phyloP scores from a whole-genome alignment of 1,140 invertebrate genomes.

The Scylla paramamosain region DNA sequence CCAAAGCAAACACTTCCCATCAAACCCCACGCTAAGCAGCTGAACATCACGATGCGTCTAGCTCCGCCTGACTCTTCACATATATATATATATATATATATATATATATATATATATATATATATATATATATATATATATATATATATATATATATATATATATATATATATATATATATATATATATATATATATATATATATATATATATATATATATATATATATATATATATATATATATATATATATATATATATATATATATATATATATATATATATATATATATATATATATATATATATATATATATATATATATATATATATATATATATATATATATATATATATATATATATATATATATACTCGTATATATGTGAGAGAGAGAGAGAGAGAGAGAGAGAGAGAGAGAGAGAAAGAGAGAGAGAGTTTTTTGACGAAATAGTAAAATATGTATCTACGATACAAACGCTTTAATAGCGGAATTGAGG shows the following conservation, averaged over 20 bases:
- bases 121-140: conserved; percentile 26
- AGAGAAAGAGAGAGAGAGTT: too few relatives aligned
- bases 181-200: conserved; percentile 26
- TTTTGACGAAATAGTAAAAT: too few relatives aligned
- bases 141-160: conserved; percentile 26
- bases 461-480: too few relatives aligned
- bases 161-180: conserved; percentile 26
- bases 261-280: conserved; percentile 26
- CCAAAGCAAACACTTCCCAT: too few relatives aligned
- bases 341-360: conserved; percentile 26
- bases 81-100: conserved; percentile 26
- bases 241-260: conserved; percentile 26
- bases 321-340: conserved; percentile 26
- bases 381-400: too few relatives aligned
- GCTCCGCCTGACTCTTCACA: too few relatives aligned
- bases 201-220: conserved; percentile 26
- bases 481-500: too few relatives aligned
- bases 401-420: too few relatives aligned
- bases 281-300: conserved; percentile 26
- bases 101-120: conserved; percentile 26
- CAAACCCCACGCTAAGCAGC: too few relatives aligned
- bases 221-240: conserved; percentile 26
- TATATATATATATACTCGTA: conserved; percentile 16
- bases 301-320: conserved; percentile 26
- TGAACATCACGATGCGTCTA: too few relatives aligned